Percentiles rank a stretch among this genome's conserved stretches.
Evolutionary conservation across 1,140 invertebrate genomes (phyloP).

Genomic region (Lepidostoma basale): DNA sequence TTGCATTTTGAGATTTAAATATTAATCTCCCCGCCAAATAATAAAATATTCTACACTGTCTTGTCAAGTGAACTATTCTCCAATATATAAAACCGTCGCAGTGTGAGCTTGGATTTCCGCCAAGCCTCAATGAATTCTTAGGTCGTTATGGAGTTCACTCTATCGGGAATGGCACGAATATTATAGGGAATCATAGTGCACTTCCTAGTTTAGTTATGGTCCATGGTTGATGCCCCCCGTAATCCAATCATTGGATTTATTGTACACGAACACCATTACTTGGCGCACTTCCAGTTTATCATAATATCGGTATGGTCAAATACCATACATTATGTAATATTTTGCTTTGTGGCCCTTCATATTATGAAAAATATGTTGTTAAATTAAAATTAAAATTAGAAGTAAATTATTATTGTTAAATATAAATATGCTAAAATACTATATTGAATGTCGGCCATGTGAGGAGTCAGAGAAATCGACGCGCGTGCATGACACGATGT

Average conservation of each 20-base stretch:
- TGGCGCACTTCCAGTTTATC: constrained; percentile 6
- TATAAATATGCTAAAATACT: too few species aligned
- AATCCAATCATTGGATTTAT: constrained; percentile 20
- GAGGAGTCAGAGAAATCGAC: too few species aligned
- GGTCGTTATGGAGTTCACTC: neutral
- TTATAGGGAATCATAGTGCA: neutral
- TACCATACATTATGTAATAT: neutral
- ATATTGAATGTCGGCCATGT: too few species aligned
- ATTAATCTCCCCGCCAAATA: too few species aligned
- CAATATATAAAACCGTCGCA: too few species aligned
- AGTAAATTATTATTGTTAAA: too few species aligned
- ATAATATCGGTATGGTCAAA: neutral
- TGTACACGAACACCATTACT: neutral
- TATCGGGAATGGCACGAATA: neutral
- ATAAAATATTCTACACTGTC: too few species aligned
- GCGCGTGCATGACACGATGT: too few species aligned
- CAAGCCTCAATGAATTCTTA: neutral
- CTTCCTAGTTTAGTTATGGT: neutral
- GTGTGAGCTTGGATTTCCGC: neutral
- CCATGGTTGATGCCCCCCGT: neutral
- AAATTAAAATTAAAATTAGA: too few species aligned
- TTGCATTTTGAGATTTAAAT: too few species aligned
- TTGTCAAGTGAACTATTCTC: too few species aligned
- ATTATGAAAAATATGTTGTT: too few species aligned
- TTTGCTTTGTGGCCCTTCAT: neutral